These are phyloP conservation scores for Paratrypauchen microcephalus DNA, from an alignment of 2,797 vertebrate species.

Conservation along the genomic window DNA sequence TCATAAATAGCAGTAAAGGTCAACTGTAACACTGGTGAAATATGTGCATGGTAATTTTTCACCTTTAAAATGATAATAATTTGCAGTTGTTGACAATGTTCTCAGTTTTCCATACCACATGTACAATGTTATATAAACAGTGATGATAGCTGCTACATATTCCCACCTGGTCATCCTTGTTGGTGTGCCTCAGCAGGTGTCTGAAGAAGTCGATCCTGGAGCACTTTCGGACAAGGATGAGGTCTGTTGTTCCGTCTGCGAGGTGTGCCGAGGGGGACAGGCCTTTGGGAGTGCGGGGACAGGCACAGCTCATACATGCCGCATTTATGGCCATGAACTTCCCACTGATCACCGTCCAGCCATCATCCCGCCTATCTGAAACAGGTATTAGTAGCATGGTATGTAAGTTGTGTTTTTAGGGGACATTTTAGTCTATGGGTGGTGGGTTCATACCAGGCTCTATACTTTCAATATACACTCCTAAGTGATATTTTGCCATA, in stretches of 20 bases:
- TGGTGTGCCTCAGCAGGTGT: constrained; percentile 90
- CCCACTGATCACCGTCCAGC: constrained; percentile 84
- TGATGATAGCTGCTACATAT: no score
- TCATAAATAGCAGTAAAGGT: no score
- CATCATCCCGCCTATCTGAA: constrained; percentile 47
- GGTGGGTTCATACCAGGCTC: no score
- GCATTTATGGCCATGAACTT: constrained; percentile 93
- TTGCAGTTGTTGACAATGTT: neutral
- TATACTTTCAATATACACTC: neutral
- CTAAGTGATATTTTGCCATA: neutral
- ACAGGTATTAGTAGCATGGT: neutral
- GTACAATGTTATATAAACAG: neutral
- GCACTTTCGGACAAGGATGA: constrained; percentile 93
- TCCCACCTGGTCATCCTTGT: constrained; percentile 88
- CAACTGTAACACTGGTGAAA: no score
- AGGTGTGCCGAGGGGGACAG: constrained; percentile 93
- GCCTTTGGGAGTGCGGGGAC: constrained; percentile 88
- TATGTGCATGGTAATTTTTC: neutral
- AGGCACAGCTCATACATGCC: constrained; percentile 92
- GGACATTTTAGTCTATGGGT: no score
- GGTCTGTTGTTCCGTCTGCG: constrained; percentile 89
- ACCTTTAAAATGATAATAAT: neutral
- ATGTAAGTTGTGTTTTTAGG: neutral
- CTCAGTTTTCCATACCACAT: neutral
- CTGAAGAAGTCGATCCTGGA: constrained; percentile 88